phyloP scores from a whole-genome alignment of 2,113 vertebrate genomes.

The Geococcyx californianus region DNA sequence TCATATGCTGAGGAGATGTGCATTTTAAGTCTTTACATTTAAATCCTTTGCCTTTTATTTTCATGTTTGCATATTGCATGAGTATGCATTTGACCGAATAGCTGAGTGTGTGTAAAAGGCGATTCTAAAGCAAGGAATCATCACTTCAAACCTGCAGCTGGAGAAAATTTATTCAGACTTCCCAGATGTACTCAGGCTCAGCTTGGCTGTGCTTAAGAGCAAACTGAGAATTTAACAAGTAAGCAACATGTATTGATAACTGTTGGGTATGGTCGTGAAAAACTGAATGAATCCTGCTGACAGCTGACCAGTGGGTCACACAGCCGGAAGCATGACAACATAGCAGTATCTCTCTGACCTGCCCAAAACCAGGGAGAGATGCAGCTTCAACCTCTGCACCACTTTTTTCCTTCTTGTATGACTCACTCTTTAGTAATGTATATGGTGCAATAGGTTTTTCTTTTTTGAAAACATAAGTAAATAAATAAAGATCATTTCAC shows the following conservation, averaged over 20 bases:
- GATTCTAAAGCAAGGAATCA: slow-evolving; percentile 32
- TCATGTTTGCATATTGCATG: slow-evolving; percentile 32
- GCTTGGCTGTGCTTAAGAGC: slow-evolving; percentile 6
- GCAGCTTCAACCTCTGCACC: not conserved
- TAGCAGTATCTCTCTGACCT: not conserved
- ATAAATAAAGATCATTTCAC: not conserved
- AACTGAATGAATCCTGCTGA: not conserved
- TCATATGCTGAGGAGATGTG: not conserved
- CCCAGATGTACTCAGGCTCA: slow-evolving; percentile 5
- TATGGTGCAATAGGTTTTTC: not conserved
- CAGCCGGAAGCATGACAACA: not conserved
- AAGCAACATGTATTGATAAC: not conserved
- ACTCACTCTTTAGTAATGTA: not conserved
- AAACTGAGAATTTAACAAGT: slow-evolving; percentile 2
- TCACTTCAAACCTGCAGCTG: slow-evolving; percentile 54
- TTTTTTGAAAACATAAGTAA: too few species aligned
- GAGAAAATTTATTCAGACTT: slow-evolving; percentile 40
- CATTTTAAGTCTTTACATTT: slow-evolving; percentile 24
- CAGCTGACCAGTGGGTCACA: not conserved
- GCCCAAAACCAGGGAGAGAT: not conserved
- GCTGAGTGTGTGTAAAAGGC: slow-evolving; percentile 18
- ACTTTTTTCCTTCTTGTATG: not conserved
- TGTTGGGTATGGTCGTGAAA: not conserved
- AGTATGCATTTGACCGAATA: slow-evolving; percentile 36
- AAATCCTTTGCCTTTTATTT: not conserved